Evolutionary conservation across 2,113 vertebrate species (phyloP), one percentile per base, ranked within the genome.

Genomic region (Limnothrissa miodon): DNA sequence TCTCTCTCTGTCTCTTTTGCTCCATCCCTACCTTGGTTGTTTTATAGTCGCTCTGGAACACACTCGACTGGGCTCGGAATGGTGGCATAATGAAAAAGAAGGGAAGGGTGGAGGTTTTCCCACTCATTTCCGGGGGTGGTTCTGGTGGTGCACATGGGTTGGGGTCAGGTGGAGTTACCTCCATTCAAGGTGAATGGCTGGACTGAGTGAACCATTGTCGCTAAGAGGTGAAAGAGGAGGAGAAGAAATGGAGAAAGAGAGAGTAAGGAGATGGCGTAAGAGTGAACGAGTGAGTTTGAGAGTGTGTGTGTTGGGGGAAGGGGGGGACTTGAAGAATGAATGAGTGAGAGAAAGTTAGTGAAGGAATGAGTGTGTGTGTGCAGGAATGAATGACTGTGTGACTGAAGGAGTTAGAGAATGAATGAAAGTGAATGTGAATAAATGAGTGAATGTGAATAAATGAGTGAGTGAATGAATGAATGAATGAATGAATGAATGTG

Each of bases 61-160:
- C 85, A 80, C 83, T 86, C 83, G 87, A 85, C 81, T 79, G 84
- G 39, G 46, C 53, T 80, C 74, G 56, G 85, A 88, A 85, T 80
- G 25, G 56, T 62, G 82, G 78, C 51, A 46, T 89, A 84, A 87
- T 88, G 81, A 85, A 84, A 83, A 79, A 84, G 83, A 81, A 83
- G 80, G 82, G 39, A 85, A 33, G 45, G 46, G 82, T 48, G 39
- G 66, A 36, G 29, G 25, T 83, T 81, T 8, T 17, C 53, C 15
- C 29, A 45, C 48, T 80, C 25, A 9, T 79, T 80, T 80, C 25
- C 62, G 13, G 78, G 48, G 42, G 70, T 21, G 45, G 85, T 88
- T 86, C 6, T 56, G 23, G 21, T 82, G 79, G 74, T 39, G 39
- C 74, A 51, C 1, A 42, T 59, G 44, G 79, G 45, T 51, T 78